Conservation (phyloP, 2,888 invertebrate species). For the Nomada hirtipes region DNA sequence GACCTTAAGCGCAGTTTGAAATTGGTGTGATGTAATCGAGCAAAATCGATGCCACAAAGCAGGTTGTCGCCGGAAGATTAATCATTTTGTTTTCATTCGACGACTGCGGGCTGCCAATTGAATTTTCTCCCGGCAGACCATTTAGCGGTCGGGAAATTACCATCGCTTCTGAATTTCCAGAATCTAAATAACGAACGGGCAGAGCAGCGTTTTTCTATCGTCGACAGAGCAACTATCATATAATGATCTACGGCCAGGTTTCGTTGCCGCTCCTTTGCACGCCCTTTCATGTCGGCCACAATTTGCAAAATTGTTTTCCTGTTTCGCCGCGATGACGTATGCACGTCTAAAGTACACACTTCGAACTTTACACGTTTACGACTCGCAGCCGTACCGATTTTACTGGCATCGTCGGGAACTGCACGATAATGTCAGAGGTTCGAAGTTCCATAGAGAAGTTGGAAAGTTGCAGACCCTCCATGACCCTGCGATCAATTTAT, state of each 20-base stretch:
- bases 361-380: slow-evolving; percentile 12
- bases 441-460: slow-evolving; percentile 13
- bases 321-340: not conserved
- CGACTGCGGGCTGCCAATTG: not conserved
- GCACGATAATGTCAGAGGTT: slow-evolving; percentile 41
- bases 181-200: not conserved
- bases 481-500: slow-evolving; percentile 2
- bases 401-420: slow-evolving; percentile 16
- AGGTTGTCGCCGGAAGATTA: slow-evolving; percentile 8
- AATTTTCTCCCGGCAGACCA: not conserved
- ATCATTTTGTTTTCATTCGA: slow-evolving; percentile 40
- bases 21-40: not conserved
- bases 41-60: slow-evolving; percentile 15
- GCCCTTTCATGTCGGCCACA: not conserved
- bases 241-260: not conserved
- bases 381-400: slow-evolving; percentile 3
- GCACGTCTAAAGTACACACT: not conserved
- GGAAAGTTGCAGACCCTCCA: not conserved
- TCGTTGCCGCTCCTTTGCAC: not conserved
- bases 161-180: too few species aligned
- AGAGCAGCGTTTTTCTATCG: not conserved
- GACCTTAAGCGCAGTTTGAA: not conserved
- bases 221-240: not conserved
- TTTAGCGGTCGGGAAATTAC: slow-evolving; percentile 3
- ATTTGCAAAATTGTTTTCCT: not conserved